Evolutionary conservation across 2,888 invertebrate species (phyloP).

Genomic region (Aphodius sticticus): DNA sequence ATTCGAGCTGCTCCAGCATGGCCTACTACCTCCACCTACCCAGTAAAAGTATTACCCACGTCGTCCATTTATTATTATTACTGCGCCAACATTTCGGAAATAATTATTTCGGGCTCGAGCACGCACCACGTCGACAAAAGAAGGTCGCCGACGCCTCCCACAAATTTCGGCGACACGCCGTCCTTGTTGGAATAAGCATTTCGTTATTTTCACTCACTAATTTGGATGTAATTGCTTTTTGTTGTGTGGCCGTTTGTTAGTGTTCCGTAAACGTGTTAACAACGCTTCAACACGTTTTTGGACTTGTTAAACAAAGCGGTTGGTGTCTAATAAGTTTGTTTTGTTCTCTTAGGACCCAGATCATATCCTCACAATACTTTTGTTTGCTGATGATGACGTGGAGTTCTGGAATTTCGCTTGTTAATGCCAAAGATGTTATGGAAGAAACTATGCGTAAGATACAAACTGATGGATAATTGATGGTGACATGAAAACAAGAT

Average conservation of each 20-base stretch:
- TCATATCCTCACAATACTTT: too few relatives aligned
- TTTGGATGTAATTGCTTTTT: background rate
- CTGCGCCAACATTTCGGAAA: conserved; percentile 32
- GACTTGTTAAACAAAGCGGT: background rate
- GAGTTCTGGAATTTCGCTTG: too few relatives aligned
- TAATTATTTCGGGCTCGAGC: conserved; percentile 30
- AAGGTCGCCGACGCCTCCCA: background rate
- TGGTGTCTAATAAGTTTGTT: background rate
- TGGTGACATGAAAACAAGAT: too few relatives aligned
- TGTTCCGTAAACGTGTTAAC: background rate
- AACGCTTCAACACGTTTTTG: background rate
- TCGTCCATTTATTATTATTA: conserved; percentile 34
- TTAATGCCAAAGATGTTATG: too few relatives aligned
- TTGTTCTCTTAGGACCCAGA: background rate
- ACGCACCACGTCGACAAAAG: background rate
- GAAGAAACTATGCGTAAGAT: too few relatives aligned
- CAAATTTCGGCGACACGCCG: background rate
- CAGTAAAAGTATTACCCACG: background rate
- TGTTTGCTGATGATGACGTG: too few relatives aligned
- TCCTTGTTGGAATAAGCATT: background rate
- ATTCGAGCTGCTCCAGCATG: conserved; percentile 35
- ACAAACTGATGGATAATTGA: too few relatives aligned
- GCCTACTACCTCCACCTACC: conserved; percentile 10
- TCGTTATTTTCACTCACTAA: background rate
- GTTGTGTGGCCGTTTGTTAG: background rate